These are phyloP conservation scores for Luffia ferchaultella DNA, from an alignment of 2,888 invertebrate genomes.

Conservation along the genomic window DNA sequence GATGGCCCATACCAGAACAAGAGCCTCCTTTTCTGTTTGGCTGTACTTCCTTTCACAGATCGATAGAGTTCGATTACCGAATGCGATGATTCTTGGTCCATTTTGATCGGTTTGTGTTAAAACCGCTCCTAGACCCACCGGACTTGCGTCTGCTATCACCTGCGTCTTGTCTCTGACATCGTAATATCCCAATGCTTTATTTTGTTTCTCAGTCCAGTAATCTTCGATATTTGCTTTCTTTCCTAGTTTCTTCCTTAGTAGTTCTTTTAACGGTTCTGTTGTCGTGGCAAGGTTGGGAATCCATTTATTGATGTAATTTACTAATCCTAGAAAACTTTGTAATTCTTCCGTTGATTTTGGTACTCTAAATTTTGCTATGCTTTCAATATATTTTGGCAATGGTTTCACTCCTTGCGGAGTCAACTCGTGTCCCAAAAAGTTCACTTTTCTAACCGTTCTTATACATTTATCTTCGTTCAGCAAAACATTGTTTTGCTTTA, in stretches of 20 bases:
- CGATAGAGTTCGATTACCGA: slow-evolving; percentile 1
- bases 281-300: slow-evolving; percentile 4
- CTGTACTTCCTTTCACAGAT: slow-evolving; percentile 3
- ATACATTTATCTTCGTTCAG: slow-evolving; percentile 3
- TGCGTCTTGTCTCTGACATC: background rate
- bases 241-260: slow-evolving; percentile 1
- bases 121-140: background rate
- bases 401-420: slow-evolving; percentile 1
- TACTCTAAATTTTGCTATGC: slow-evolving; percentile 3
- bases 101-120: slow-evolving; percentile 1
- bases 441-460: background rate
- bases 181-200: slow-evolving; percentile 10
- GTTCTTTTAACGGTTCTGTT: slow-evolving; percentile 5
- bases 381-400: slow-evolving; percentile 1
- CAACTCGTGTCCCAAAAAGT: slow-evolving; percentile 4
- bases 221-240: background rate
- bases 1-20: slow-evolving; percentile 11
- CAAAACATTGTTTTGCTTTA: slow-evolving; percentile 1
- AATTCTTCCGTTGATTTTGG: slow-evolving; percentile 1
- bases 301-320: slow-evolving; percentile 4
- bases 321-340: slow-evolving; percentile 4
- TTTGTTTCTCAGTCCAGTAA: slow-evolving; percentile 11
- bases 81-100: slow-evolving; percentile 3
- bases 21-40: slow-evolving; percentile 9
- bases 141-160: slow-evolving; percentile 3